Percentiles rank a stretch among this genome's conserved stretches.
phyloP scores from a whole-genome alignment of 2,113 vertebrate genomes.

The Ellobius talpinus region DNA sequence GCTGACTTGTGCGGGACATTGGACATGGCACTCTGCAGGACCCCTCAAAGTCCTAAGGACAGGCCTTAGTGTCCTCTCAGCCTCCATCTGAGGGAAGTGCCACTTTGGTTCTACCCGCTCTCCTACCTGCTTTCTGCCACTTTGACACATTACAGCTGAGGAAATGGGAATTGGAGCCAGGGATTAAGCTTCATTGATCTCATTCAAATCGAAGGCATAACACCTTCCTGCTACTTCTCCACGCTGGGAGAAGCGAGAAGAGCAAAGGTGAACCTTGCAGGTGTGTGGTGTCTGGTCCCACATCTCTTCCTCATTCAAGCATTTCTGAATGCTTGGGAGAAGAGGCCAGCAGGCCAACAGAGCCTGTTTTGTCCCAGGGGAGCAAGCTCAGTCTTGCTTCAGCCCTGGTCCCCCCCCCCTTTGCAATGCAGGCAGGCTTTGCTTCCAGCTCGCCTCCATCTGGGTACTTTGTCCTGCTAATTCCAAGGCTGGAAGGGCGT shows the following conservation, averaged over 20 bases:
- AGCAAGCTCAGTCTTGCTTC: background rate
- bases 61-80: no score
- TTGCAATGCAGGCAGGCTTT: background rate
- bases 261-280: background rate
- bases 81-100: background rate
- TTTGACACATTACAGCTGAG: background rate
- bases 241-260: background rate
- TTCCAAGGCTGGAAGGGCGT: slow-evolving; percentile 74
- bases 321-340: background rate
- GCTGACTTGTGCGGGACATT: background rate
- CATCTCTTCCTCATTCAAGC: background rate
- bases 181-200: background rate
- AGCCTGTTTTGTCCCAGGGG: background rate
- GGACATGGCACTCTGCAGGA: background rate
- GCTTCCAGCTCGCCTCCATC: slow-evolving; percentile 71
- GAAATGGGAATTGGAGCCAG: background rate
- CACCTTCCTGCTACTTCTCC: background rate
- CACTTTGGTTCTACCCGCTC: background rate
- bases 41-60: background rate
- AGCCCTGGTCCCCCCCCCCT: background rate
- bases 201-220: background rate
- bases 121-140: background rate
- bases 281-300: no score
- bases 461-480: slow-evolving; percentile 74
- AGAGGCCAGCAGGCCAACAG: no score